Base-by-base conservation (phyloP, 2,888 invertebrate genomes). In the Synanthedon tipuliformis region DNA sequence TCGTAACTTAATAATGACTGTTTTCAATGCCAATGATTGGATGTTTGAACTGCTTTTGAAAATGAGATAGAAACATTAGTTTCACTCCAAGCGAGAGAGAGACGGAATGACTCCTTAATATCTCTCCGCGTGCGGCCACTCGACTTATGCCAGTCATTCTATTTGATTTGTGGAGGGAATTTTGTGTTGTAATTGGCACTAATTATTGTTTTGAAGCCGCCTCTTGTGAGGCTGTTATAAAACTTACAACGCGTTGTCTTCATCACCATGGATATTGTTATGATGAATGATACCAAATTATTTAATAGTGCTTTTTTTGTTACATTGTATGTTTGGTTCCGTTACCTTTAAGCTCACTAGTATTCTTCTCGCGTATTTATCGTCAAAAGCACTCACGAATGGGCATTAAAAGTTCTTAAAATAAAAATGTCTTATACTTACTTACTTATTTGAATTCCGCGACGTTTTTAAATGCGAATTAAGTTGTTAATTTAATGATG, bases 101-200 rank as follows among this genome's bases (percentile, higher is more conserved):
- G 74, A 71, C 57, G 60, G 69, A 68, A 60, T 59, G 65, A 66
- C 64, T 64, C 65, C 70, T 73, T 75, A 77, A 74, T 76, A 73
- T 73, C 66, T 73, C 78, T 71, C 78, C 64, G 84, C 78, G 85
- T 84, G 83, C 79, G 81, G 83, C 75, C 85, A 78, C 72, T 78
- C 71, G 65, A 75, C 69, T 78, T 74, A 58, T 76, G 80, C 83
- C 69, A 85, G 86, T 87, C 87, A 87, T 87, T 71, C 69, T 69
- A 78, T 83, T 85, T 85, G 84, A 87, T 86, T 61, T 85, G 81
- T 82, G 64, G 65, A 75, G 69, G 72, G 71, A 79, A 75, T 76
- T 78, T 76, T 73, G 74, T 77, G 70, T 70, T 68, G 78, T 85
- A 85, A 86, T 84, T 84, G 78, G 75, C 78, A 73, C 76, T 83